Evolutionary conservation across 2,888 invertebrate species (phyloP).

Genomic region (Drepana falcataria): DNA sequence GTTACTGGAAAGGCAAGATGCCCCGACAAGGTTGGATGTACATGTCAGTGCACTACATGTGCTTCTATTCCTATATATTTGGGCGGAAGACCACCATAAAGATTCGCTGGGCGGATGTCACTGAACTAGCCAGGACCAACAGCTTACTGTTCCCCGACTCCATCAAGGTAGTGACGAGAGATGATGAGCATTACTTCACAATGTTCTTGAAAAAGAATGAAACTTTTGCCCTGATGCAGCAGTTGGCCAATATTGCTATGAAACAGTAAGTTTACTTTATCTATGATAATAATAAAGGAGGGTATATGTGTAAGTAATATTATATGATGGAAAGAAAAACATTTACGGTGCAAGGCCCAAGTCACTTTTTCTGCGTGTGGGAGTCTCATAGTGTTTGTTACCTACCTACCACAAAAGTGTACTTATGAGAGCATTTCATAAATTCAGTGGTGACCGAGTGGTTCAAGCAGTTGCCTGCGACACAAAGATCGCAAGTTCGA

Average conservation of each 20-base stretch:
- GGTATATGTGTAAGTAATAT: background rate
- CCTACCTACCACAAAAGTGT: too few relatives aligned
- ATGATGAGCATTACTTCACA: slow-evolving; percentile 93
- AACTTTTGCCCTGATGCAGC: slow-evolving; percentile 94
- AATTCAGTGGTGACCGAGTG: too few relatives aligned
- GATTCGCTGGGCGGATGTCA: slow-evolving; percentile 94
- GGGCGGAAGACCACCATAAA: slow-evolving; percentile 93
- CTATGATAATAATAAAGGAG: slow-evolving; percentile 1
- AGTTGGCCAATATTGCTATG: slow-evolving; percentile 97
- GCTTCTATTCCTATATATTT: slow-evolving; percentile 96
- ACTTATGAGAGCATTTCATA: too few relatives aligned
- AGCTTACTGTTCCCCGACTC: slow-evolving; percentile 90
- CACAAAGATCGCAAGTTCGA: too few relatives aligned
- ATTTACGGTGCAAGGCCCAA: too few relatives aligned
- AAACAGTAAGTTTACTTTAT: slow-evolving; percentile 82
- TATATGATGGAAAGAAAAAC: too few relatives aligned
- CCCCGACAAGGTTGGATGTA: slow-evolving; percentile 99
- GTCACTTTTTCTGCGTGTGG: too few relatives aligned
- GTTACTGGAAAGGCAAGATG: slow-evolving; percentile 94
- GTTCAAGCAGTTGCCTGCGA: too few relatives aligned
- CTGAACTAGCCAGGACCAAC: slow-evolving; percentile 87
- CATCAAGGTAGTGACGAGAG: slow-evolving; percentile 90
- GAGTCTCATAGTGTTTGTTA: too few relatives aligned
- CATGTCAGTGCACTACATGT: slow-evolving; percentile 96
- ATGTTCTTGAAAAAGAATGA: slow-evolving; percentile 93